Base-by-base conservation (phyloP, 2,888 invertebrate genomes). In the Cheilosia vulpina region DNA sequence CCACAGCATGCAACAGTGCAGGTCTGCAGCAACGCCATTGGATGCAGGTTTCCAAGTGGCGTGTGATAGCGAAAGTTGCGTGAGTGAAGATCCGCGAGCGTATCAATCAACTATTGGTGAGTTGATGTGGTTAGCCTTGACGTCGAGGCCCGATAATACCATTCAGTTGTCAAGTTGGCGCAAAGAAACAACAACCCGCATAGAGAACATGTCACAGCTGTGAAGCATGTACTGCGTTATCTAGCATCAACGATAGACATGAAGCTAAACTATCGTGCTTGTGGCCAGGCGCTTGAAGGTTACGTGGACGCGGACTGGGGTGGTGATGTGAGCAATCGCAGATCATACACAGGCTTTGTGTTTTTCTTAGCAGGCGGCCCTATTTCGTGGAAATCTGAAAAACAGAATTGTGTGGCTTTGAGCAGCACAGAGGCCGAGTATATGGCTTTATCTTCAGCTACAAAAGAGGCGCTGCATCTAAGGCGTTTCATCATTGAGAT, bases 161-260 rank as follows among this genome's bases (percentile, higher is more conserved):
- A 69, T 50, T 78, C 52, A 19, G 78, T 78, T 55, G 58, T 68
- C 17, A 76, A 76, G 50, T 65, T 69, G 41, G 77, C 77, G 3
- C 69, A 78, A 47, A 55, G 72, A 38, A 63, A 72, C 38, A 58
- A 17, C 52, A 72, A 72, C 13, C 62, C 72, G 52, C 62, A 78
- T 52, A 69, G 60, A 31, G 77, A 78, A 43, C 69, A 62, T 50
- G 43, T 45, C 34, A 11, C 60, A 47, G 71, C 65, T 21, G 27
- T 79, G 34, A 79, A 72, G 52, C 78, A 63, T 63, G 63, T 72
- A n/a, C n/a, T n/a, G n/a, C n/a, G n/a, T n/a, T n/a, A n/a, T n/a
- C n/a, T n/a, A n/a, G n/a, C n/a, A n/a, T n/a, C n/a, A 19, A 57
- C 68, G 41, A 31, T 31, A 31, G 31, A 31, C 7, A 31, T 31